Evolutionary conservation across 2,888 invertebrate genomes (phyloP).

Genomic region (Trimorus sp.): DNA sequence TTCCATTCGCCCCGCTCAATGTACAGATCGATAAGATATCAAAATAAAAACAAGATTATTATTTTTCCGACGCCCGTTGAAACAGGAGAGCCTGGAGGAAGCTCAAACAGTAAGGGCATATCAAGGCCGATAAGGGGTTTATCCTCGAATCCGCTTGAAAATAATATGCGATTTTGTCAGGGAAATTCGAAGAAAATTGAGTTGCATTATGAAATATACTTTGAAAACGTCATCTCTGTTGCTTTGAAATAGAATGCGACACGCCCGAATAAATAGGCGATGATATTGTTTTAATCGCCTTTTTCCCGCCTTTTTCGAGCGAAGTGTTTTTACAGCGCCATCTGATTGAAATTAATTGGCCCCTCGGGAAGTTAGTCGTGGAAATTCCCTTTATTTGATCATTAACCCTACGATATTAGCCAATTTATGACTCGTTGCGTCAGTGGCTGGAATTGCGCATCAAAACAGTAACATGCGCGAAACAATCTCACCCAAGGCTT

Average conservation of each 20-base stretch:
- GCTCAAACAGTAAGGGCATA: slow-evolving; percentile 43
- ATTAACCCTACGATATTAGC: too few relatives aligned
- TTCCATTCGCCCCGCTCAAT: slow-evolving; percentile 2
- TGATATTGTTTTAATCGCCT: too few relatives aligned
- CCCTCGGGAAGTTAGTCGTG: too few relatives aligned
- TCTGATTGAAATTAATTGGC: too few relatives aligned
- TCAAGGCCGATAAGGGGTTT: slow-evolving; percentile 67
- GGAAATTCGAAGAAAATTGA: slow-evolving; percentile 69
- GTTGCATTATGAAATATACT: slow-evolving; percentile 67
- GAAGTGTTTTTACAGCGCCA: too few relatives aligned
- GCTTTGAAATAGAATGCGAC: slow-evolving; percentile 7
- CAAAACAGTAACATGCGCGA: slow-evolving; percentile 32
- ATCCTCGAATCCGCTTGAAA: slow-evolving; percentile 66
- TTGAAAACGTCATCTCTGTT: slow-evolving; percentile 60
- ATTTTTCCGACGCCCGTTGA: slow-evolving; percentile 42
- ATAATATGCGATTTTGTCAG: slow-evolving; percentile 71
- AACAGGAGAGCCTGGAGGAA: slow-evolving; percentile 39
- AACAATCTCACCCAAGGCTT: slow-evolving; percentile 32
- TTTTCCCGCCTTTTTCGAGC: too few relatives aligned
- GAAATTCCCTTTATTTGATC: too few relatives aligned
- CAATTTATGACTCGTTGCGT: too few relatives aligned
- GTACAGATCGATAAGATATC: slow-evolving; percentile 22
- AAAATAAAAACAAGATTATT: slow-evolving; percentile 41
- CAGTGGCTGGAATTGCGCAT: not conserved
- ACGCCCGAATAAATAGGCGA: slow-evolving; percentile 13